These are phyloP conservation scores for Sporophila hypoxantha DNA, from an alignment of 2,113 vertebrate species.

Conservation along the genomic window DNA sequence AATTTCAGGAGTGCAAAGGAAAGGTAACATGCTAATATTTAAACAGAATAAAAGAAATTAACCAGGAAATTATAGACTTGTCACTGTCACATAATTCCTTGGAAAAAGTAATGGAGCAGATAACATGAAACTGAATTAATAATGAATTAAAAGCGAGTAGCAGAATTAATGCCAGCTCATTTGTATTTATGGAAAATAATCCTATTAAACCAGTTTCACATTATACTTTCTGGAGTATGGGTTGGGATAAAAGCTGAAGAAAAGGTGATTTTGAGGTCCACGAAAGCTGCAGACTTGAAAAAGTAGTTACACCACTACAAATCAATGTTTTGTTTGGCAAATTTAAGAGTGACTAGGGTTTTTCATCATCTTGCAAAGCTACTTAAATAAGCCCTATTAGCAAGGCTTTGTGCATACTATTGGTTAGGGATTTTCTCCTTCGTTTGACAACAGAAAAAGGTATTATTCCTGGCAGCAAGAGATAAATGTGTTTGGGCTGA, in stretches of 20 bases:
- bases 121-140: not conserved
- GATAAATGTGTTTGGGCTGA: not conserved
- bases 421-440: not conserved
- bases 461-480: not conserved
- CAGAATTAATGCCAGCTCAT: not conserved
- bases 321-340: conserved; percentile 86
- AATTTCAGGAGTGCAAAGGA: not conserved
- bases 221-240: not conserved
- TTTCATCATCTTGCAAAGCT: not conserved
- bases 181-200: not conserved
- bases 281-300: conserved; percentile 78
- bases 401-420: not conserved
- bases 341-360: conserved; percentile 78
- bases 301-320: conserved; percentile 73
- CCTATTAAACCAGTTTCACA: not conserved
- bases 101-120: not conserved
- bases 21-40: not conserved
- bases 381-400: not conserved
- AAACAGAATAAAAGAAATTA: not conserved
- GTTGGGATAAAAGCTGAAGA: conserved; percentile 47
- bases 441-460: not conserved
- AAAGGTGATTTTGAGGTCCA: conserved; percentile 77
- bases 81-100: not conserved
- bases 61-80: not conserved
- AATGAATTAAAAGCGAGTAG: not conserved